Evolutionary conservation across 53 echinoderm and acorn worm genomes (phyloP).

Genomic region (Mesocentrotus franciscanus): DNA sequence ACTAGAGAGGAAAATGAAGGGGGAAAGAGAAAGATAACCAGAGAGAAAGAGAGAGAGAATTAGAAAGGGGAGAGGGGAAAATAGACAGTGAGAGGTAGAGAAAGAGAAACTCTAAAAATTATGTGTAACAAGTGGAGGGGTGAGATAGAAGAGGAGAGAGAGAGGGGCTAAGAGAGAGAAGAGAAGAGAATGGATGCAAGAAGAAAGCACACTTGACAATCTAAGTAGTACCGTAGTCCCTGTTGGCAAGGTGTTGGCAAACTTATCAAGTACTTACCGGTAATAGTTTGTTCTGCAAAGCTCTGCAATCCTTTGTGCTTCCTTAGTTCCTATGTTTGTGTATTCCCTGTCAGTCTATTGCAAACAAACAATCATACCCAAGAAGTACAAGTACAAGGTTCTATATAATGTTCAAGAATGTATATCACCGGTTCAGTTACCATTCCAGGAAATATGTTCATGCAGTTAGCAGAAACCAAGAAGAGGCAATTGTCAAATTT

Average conservation of each 20-base stretch:
- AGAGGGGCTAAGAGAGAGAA: not conserved
- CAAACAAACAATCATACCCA: not conserved
- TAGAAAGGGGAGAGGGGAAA: not conserved
- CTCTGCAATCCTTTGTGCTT: not conserved
- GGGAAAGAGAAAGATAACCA: not conserved
- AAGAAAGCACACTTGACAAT: not conserved
- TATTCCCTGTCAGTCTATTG: conserved; percentile 3
- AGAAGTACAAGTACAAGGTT: not conserved
- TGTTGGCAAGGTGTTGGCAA: conserved; percentile 28
- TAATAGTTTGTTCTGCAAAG: conserved; percentile 9
- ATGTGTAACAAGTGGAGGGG: not conserved
- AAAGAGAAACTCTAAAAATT: not conserved
- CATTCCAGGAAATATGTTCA: no score
- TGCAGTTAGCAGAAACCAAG: not conserved
- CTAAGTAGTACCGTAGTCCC: not conserved
- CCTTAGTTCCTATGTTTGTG: not conserved
- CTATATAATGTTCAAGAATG: no score
- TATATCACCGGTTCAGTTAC: no score
- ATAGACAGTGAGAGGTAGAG: not conserved
- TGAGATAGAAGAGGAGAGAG: not conserved
- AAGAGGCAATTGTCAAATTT: not conserved
- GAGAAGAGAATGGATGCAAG: not conserved
- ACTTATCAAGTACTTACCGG: conserved; percentile 44
- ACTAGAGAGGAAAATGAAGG: no score
- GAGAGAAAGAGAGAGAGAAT: not conserved